A percentile compares a stretch with the other conserved stretches of the same genome.
Evolutionary conservation across 2,888 invertebrate genomes (phyloP).

Genomic region (Orchesella flavescens): DNA sequence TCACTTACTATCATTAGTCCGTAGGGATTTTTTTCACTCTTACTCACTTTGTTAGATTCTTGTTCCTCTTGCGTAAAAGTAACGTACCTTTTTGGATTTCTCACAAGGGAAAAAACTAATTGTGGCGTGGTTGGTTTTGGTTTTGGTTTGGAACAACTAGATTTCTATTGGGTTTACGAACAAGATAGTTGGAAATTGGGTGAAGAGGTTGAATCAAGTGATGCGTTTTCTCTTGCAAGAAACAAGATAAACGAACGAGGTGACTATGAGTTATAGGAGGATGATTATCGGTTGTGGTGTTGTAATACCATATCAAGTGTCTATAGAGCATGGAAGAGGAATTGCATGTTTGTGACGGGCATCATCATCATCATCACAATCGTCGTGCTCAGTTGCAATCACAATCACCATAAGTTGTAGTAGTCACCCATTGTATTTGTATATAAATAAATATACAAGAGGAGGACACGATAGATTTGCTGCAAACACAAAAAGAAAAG

Average conservation of each 20-base stretch:
- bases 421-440: too few species aligned
- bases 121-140: too few species aligned
- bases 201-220: too few species aligned
- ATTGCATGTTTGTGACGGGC: not conserved
- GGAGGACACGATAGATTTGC: not conserved
- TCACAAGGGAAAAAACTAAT: too few species aligned
- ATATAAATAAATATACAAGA: not conserved
- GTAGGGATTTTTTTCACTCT: slow-evolving; percentile 1
- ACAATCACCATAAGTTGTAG: not conserved
- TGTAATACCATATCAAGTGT: not conserved
- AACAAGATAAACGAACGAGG: not conserved
- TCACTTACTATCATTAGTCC: slow-evolving; percentile 29
- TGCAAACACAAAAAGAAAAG: too few species aligned
- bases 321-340: not conserved
- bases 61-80: too few species aligned
- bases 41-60: not conserved
- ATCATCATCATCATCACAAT: slow-evolving; percentile 6
- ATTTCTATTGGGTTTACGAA: too few species aligned
- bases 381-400: not conserved
- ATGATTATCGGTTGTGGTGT: slow-evolving; percentile 27
- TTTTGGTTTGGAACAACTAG: too few species aligned
- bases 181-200: too few species aligned
- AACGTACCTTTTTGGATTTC: too few species aligned
- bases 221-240: too few species aligned
- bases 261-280: slow-evolving; percentile 29